Percentiles rank a stretch among this genome's conserved stretches.
phyloP scores from a whole-genome alignment of 2,888 invertebrate species.

The Lasioglossum leucozonium region DNA sequence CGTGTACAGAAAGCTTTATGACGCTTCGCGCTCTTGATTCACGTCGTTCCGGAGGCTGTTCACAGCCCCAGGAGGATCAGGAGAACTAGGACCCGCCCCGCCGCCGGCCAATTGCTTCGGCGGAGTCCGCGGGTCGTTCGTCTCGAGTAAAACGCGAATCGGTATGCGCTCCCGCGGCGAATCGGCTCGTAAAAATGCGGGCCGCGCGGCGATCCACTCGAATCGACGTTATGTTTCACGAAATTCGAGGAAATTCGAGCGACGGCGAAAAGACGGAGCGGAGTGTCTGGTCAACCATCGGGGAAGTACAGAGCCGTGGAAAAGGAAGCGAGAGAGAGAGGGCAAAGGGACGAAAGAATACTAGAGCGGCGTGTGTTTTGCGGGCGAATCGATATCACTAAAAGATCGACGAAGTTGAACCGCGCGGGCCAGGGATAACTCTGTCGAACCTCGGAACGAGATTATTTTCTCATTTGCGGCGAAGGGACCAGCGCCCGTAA shows the following conservation, averaged over 20 bases:
- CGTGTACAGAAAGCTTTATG: slow-evolving; percentile 14
- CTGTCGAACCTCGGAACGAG: slow-evolving; percentile 51
- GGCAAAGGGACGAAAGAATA: slow-evolving; percentile 8
- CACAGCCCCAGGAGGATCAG: background rate
- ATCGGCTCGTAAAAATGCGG: slow-evolving; percentile 13
- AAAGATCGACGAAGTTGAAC: slow-evolving; percentile 76
- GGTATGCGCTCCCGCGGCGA: background rate
- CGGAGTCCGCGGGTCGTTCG: background rate
- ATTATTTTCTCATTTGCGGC: slow-evolving; percentile 57
- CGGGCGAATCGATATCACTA: slow-evolving; percentile 73
- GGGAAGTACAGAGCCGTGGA: background rate
- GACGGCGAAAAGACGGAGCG: background rate
- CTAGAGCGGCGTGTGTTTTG: slow-evolving; percentile 23
- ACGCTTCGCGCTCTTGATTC: background rate
- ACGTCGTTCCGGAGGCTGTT: background rate
- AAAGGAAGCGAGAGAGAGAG: background rate
- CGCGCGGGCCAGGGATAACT: slow-evolving; percentile 52
- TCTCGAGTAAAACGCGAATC: background rate
- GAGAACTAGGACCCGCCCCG: background rate
- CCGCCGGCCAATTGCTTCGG: background rate
- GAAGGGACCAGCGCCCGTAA: slow-evolving; percentile 31
- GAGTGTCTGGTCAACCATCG: background rate
- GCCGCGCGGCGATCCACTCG: background rate
- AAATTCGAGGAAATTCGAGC: background rate
- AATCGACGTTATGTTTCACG: slow-evolving; percentile 13